Base-by-base conservation (phyloP, 2,113 vertebrate species). In the Austrofundulus limnaeus region DNA sequence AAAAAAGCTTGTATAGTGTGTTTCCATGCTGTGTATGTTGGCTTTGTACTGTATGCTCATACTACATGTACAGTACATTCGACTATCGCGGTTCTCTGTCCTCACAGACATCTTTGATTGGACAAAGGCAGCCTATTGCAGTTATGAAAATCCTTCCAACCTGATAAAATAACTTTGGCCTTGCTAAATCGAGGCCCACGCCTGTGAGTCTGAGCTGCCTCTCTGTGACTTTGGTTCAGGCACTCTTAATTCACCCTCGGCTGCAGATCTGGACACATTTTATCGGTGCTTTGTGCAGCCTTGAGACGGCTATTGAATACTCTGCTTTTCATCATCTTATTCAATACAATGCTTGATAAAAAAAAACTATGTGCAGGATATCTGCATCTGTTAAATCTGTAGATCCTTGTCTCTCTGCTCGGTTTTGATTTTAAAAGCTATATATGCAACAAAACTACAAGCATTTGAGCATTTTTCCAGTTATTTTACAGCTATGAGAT, bases 21-120 rank as follows among this genome's bases (percentile, higher is more conserved):
- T 84, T 79, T 86, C 24, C 73, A 84, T 83, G 77, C 65, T 83
- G 83, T 84, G 69, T 66, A 54, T 70, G 28, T 74, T 58, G 72
- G 58, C 38, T 67, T 63, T 17, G 57, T 20, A 51, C 61, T 17
- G 57, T 20, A 51, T 59, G 49, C 42, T 66, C 11, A 77, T 21
- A 23, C 50, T n/a, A n/a, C n/a, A 28, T 21, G 70, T 52, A 49
- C 23, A 61, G 62, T n/a, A 69, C 76, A 75, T 61, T 20, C 24
- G 25, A 45, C 51, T 73, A 51, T 19, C 13, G 13, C 4, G 5
- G 17, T 61, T 34, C 6, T 17, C 17, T 3, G 25, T 6, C 10
- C 14, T n/a, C 4, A 19, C 49, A 53, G 21, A 45, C 53, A 15
- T 19, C 49, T 46, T 63, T 21, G 12, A 66, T 43, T 61, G 54